Percentiles rank a stretch among this genome's conserved stretches.
These are phyloP conservation scores for Zygogramma bicolorata DNA, from an alignment of 2,888 invertebrate species.

Conservation along the genomic window DNA sequence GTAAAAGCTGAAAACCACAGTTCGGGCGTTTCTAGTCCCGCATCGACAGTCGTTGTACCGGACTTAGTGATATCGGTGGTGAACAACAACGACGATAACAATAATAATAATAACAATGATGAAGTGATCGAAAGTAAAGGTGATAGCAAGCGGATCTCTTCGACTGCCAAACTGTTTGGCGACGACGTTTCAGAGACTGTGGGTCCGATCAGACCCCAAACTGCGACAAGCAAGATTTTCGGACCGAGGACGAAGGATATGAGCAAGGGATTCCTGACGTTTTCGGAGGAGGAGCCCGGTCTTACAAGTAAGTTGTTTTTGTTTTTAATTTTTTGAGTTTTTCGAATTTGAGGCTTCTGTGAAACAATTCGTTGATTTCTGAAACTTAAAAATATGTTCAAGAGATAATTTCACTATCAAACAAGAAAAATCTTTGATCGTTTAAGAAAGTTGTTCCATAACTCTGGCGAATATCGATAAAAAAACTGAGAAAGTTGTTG, in stretches of 20 bases:
- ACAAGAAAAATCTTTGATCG: too few relatives aligned
- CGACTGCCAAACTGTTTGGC: constrained; percentile 30
- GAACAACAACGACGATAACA: constrained; percentile 8
- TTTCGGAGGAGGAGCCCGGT: constrained; percentile 85
- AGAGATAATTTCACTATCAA: too few relatives aligned
- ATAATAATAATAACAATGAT: constrained; percentile 14
- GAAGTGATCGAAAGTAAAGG: constrained; percentile 9
- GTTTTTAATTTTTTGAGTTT: background rate
- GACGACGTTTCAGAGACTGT: constrained; percentile 28
- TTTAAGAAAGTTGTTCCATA: too few relatives aligned
- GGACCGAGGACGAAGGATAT: constrained; percentile 90
- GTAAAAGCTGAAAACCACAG: constrained; percentile 52
- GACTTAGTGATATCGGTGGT: constrained; percentile 24
- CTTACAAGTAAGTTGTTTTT: constrained; percentile 82
- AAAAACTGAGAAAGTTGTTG: too few relatives aligned
- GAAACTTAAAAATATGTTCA: too few relatives aligned
- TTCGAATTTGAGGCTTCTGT: background rate
- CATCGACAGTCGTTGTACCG: constrained; percentile 45
- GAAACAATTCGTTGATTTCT: too few relatives aligned
- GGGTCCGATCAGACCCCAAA: constrained; percentile 69
- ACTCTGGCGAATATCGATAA: too few relatives aligned
- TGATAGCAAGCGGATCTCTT: constrained; percentile 31
- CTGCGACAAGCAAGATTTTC: constrained; percentile 82
- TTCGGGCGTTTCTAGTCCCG: constrained; percentile 29
- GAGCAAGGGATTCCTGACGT: constrained; percentile 92